Evolutionary conservation across 1,140 invertebrate species (phyloP).

Genomic region (Capitella teleta): DNA sequence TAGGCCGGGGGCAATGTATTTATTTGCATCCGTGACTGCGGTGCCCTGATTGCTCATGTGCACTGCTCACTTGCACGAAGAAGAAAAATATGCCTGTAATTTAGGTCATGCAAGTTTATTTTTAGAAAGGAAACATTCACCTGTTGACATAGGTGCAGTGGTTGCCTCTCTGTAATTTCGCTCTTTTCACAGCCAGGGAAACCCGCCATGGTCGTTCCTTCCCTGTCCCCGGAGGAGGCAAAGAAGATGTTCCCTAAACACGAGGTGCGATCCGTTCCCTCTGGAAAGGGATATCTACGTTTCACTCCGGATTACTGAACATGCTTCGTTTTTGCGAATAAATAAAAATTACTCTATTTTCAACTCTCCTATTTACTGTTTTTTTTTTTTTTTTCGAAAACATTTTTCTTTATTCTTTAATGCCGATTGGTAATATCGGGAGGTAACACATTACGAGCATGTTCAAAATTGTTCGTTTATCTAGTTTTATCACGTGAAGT

Average conservation of each 20-base stretch:
- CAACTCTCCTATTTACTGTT: no score
- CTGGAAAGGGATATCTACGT: conserved; percentile 65
- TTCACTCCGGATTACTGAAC: conserved; percentile 55
- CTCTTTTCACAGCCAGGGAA: conserved; percentile 53
- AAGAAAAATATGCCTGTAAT: not conserved
- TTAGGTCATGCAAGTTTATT: not conserved
- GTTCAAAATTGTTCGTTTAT: no score
- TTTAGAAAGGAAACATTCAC: not conserved
- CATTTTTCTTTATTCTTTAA: no score
- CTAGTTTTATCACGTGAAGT: no score
- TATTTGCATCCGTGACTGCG: not conserved
- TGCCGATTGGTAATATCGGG: no score
- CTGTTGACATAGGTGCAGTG: no score
- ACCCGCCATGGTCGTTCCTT: conserved; percentile 72
- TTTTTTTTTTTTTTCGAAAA: no score
- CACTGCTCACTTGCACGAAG: not conserved
- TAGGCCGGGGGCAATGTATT: not conserved
- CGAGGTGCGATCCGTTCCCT: conserved; percentile 59
- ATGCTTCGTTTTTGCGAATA: no score
- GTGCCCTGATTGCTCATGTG: not conserved
- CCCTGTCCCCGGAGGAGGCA: conserved; percentile 58
- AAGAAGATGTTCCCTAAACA: conserved; percentile 60
- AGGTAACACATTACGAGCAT: no score
- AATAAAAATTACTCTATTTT: no score
- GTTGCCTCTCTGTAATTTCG: no score